Base-by-base conservation (phyloP, 2,888 invertebrate species). In the Pollenia labialis region DNA sequence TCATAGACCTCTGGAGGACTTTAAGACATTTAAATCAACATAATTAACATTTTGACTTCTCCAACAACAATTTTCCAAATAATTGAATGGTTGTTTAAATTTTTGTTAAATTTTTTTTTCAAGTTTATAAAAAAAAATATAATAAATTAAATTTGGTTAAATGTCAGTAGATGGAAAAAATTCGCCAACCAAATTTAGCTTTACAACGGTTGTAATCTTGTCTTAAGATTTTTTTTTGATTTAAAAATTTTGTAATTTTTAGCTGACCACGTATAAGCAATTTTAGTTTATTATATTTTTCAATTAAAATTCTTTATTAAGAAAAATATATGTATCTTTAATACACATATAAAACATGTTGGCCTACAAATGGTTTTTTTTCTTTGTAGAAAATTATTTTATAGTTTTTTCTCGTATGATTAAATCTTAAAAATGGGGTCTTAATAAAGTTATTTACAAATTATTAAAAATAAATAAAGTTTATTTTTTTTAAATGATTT, bases 261-360 rank as follows among this genome's bases (percentile, higher is more conserved):
- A 54, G 62, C 62, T 87, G 87, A 77, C 87, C 87, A 87, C 87
- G 87, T 87, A 84, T 84, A 66, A 76, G 84, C 81, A 87, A 87
- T 87, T 87, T 87, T 69, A 84, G 58, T 76, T 81, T 87, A 72
- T 80, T 86, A 64, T 86, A 75, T 86, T 87, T 87, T 87, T 84
- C 84, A 87, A 84, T 87, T 84, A 87, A 87, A 87, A 84, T 87
- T 81, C 84, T 72, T 84, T 81, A 58, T 58, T 54, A 54, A 18
- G n/a, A 64, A 71, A 32, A 81, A 42, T 44, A 46, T 11, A 46
- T 40, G 3, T 52, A 9, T 48, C n/a, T 60, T 7, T 14, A 12
- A 32, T 32, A 32, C 6, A 32, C 32, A 32, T 32, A 32, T 32
- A 75, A 46, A 46, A 48, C 76, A 62, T 76, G 85, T 72, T 86